These are phyloP conservation scores for Drosophila prosaltans DNA, from an alignment of 1,140 invertebrate species.

Conservation along the genomic window DNA sequence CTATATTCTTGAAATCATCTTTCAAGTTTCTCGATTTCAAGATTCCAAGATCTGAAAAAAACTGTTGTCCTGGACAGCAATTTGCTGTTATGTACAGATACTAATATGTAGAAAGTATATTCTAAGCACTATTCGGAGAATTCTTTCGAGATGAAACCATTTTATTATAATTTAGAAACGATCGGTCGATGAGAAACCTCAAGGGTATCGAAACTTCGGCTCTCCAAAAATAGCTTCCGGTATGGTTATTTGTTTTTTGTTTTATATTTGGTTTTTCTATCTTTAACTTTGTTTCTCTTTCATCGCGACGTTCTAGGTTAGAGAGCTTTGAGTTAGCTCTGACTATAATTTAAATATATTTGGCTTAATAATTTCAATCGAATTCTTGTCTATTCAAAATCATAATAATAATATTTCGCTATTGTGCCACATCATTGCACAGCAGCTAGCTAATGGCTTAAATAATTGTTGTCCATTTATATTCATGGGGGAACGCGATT, in stretches of 20 bases:
- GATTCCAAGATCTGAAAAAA: too few species aligned
- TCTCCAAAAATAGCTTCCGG: not conserved
- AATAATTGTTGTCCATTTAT: constrained; percentile 66
- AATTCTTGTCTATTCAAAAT: constrained; percentile 34
- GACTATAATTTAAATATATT: constrained; percentile 28
- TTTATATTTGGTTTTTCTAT: not conserved
- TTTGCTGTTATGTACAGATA: too few species aligned
- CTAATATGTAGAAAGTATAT: too few species aligned
- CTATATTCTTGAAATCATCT: not conserved
- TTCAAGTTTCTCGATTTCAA: not conserved
- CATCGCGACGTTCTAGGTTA: constrained; percentile 2
- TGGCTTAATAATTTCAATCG: constrained; percentile 6
- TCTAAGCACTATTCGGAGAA: not conserved
- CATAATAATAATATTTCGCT: constrained; percentile 11
- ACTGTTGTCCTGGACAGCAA: too few species aligned
- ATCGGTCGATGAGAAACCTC: not conserved
- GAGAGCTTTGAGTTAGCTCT: constrained; percentile 20
- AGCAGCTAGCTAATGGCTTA: constrained; percentile 22
- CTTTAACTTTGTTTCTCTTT: not conserved
- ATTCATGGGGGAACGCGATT: constrained; percentile 33
- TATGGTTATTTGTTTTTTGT: constrained; percentile 2
- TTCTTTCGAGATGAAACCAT: not conserved
- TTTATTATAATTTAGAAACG: not conserved
- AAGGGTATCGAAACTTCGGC: constrained; percentile 1
- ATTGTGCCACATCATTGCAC: constrained; percentile 38